A percentile compares a stretch with the other conserved stretches of the same genome.
Evolutionary conservation across 2,113 vertebrate species (phyloP).

Genomic region (Chlamydotis undulata): DNA sequence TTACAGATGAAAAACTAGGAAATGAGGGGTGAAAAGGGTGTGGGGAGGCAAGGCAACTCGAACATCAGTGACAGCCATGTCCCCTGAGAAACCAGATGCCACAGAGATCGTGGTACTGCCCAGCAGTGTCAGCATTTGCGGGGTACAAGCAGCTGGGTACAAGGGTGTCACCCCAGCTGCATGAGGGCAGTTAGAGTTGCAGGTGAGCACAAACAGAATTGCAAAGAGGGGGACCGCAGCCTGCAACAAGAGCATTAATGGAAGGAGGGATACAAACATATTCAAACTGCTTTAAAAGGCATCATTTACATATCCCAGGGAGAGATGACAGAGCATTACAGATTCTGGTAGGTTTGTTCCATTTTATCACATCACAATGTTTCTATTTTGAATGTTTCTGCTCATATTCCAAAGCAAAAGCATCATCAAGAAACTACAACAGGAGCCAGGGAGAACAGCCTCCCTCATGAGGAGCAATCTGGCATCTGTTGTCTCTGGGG

Average conservation of each 20-base stretch:
- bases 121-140: background rate
- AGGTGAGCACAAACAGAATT: background rate
- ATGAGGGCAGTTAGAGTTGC: background rate
- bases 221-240: background rate
- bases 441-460: constrained; percentile 6
- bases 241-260: background rate
- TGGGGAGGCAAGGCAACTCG: background rate
- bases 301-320: background rate
- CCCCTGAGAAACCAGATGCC: background rate
- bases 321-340: constrained; percentile 6
- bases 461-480: constrained; percentile 9
- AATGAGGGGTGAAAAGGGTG: background rate
- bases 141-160: background rate
- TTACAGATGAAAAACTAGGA: background rate
- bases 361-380: constrained; percentile 22
- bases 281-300: background rate
- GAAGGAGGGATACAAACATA: background rate
- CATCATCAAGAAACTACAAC: constrained; percentile 16
- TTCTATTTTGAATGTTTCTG: constrained; percentile 58
- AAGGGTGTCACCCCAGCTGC: background rate
- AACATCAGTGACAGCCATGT: fast-evolving
- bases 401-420: constrained; percentile 27
- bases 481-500: constrained; percentile 23
- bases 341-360: constrained; percentile 8
- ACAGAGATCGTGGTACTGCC: fast-evolving